phyloP scores from a whole-genome alignment of 2,113 vertebrate genomes.

The Macquaria australasica region DNA sequence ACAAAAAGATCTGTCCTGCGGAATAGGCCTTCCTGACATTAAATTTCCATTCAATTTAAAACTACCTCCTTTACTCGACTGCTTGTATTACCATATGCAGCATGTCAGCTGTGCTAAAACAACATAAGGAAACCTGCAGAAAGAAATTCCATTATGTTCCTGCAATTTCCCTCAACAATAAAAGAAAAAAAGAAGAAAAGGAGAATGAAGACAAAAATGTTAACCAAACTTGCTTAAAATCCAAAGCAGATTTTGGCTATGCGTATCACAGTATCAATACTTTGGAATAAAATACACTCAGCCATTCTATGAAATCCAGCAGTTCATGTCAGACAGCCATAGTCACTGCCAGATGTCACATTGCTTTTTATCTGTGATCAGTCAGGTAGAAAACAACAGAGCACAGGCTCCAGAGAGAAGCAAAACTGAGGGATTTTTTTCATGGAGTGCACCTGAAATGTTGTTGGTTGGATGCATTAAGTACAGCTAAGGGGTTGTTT shows the following conservation, averaged over 20 bases:
- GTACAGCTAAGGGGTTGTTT: constrained; percentile 80
- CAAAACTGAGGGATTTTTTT: constrained; percentile 65
- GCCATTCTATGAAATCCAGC: constrained; percentile 22
- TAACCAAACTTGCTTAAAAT: constrained; percentile 13
- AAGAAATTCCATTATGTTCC: constrained; percentile 31
- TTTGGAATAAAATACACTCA: constrained; percentile 16
- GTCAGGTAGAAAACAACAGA: constrained; percentile 76
- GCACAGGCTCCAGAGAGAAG: constrained; percentile 61
- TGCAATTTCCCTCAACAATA: constrained; percentile 5
- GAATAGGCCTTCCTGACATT: constrained; percentile 17
- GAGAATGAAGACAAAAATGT: not conserved
- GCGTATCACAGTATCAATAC: constrained; percentile 22
- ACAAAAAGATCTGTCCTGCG: not conserved
- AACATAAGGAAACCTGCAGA: constrained; percentile 44
- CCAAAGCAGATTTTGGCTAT: not conserved
- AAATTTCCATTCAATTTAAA: constrained; percentile 47
- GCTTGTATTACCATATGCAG: constrained; percentile 59
- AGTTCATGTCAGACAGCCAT: constrained; percentile 50
- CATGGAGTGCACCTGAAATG: constrained; percentile 80
- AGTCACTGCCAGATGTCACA: constrained; percentile 75
- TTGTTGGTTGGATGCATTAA: constrained; percentile 82
- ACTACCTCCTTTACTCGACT: constrained; percentile 49
- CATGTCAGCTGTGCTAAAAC: constrained; percentile 45
- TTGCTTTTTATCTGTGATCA: constrained; percentile 76
- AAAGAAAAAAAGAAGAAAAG: not conserved